Conservation (phyloP, 2,888 invertebrate species). For the Dicyrtoma fusca region DNA sequence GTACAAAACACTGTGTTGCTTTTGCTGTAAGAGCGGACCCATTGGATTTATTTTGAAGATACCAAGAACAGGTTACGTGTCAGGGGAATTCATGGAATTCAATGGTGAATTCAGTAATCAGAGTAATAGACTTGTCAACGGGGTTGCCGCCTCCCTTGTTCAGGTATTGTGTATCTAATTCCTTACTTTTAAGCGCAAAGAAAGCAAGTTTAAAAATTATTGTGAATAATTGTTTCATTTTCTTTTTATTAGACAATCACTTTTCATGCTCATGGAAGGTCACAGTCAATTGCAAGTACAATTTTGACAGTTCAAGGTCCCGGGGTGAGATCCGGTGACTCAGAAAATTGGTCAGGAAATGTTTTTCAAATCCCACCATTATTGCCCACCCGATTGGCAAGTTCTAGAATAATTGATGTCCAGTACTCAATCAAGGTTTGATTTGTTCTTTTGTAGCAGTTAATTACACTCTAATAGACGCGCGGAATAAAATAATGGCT, state of each 20-base stretch:
- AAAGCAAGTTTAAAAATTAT: no score
- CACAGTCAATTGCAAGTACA: no score
- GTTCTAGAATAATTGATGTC: slow-evolving; percentile 8
- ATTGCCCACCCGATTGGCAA: slow-evolving; percentile 17
- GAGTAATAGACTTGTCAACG: slow-evolving; percentile 3
- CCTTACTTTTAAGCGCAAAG: no score
- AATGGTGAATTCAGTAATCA: slow-evolving; percentile 15
- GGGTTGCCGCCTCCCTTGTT: slow-evolving; percentile 3
- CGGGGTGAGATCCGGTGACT: neutral
- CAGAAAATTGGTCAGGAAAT: slow-evolving; percentile 12
- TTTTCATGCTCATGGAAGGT: no score
- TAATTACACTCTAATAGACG: no score
- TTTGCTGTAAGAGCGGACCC: slow-evolving; percentile 2
- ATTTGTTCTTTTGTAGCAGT: no score
- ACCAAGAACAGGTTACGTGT: slow-evolving; percentile 12
- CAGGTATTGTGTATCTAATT: slow-evolving; percentile 21
- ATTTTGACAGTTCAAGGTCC: neutral
- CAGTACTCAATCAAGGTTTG: slow-evolving; percentile 11
- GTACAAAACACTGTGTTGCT: neutral
- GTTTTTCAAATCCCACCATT: slow-evolving; percentile 8
- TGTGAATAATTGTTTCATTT: no score
- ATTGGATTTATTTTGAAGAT: slow-evolving; percentile 3
- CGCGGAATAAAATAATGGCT: no score
- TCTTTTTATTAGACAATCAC: no score
- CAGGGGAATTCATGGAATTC: slow-evolving; percentile 15